Conservation (phyloP, 1,140 invertebrate species). For the Calliopsis andreniformis region DNA sequence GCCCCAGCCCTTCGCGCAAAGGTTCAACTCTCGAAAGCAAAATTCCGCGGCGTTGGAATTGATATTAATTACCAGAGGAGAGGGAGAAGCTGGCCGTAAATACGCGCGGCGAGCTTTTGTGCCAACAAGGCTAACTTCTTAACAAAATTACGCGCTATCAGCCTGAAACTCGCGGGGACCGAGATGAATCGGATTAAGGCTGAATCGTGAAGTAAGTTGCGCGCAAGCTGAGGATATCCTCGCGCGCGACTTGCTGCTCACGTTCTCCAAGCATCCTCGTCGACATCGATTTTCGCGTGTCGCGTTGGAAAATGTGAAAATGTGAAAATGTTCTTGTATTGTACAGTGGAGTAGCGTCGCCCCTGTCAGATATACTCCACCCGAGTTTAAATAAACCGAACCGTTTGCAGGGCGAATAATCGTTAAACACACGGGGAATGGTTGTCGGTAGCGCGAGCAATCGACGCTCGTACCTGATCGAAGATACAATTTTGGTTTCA, state of each 20-base stretch:
- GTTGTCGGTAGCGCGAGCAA: background rate
- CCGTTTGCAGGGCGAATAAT: conserved; percentile 3
- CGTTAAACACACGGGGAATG: conserved; percentile 7
- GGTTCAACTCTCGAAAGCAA: background rate
- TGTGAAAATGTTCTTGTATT: too few species aligned
- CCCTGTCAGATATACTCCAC: background rate
- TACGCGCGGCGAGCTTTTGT: conserved; percentile 6
- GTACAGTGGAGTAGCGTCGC: background rate
- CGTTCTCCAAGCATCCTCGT: too few species aligned
- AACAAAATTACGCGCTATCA: conserved; percentile 31
- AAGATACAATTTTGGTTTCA: conserved; percentile 4
- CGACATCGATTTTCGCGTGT: too few species aligned
- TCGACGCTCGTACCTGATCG: background rate
- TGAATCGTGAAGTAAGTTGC: conserved; percentile 10
- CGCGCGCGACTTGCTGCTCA: too few species aligned
- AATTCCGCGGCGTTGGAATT: conserved; percentile 7
- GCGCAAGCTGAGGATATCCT: too few species aligned
- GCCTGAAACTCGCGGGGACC: conserved; percentile 2
- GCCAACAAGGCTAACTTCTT: conserved; percentile 26
- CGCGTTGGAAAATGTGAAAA: too few species aligned
- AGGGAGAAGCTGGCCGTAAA: conserved; percentile 3
- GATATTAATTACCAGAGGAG: conserved; percentile 27
- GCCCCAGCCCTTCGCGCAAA: too few species aligned
- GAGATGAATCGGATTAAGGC: conserved; percentile 38
- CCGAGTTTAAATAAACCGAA: background rate